Evolutionary conservation across 2,888 invertebrate genomes (phyloP).

Genomic region (Anticlea derivata): DNA sequence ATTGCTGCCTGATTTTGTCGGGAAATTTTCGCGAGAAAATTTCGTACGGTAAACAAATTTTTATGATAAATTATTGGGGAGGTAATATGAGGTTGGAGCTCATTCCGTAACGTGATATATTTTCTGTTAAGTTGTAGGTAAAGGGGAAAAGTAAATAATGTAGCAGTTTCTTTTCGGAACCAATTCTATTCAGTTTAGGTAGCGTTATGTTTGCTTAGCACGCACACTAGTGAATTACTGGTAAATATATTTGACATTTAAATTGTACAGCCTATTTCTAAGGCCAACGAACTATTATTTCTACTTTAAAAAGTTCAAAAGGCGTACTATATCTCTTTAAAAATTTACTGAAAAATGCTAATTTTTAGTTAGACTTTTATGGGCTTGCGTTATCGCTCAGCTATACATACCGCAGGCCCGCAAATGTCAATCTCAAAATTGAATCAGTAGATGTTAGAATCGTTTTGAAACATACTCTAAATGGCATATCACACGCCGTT

Average conservation of each 20-base stretch:
- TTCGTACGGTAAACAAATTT: constrained; percentile 41
- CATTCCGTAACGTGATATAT: constrained; percentile 26
- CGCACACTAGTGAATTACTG: constrained; percentile 6
- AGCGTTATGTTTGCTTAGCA: constrained; percentile 5
- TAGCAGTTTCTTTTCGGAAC: constrained; percentile 5
- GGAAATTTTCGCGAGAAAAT: constrained; percentile 33
- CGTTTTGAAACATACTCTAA: too few species aligned
- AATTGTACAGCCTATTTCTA: constrained; percentile 15
- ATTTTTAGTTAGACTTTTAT: too few species aligned
- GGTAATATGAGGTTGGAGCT: constrained; percentile 32
- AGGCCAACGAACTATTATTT: constrained; percentile 6
- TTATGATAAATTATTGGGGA: constrained; percentile 34
- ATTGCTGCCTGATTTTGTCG: constrained; percentile 27
- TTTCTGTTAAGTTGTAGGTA: constrained; percentile 21
- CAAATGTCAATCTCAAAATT: too few species aligned
- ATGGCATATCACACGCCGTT: too few species aligned
- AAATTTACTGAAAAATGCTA: too few species aligned
- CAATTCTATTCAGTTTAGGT: constrained; percentile 9
- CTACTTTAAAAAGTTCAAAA: too few species aligned
- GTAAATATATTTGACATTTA: constrained; percentile 13
- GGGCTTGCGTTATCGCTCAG: too few species aligned
- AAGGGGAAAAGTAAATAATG: constrained; percentile 17
- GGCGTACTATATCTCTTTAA: too few species aligned
- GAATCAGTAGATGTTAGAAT: too few species aligned
- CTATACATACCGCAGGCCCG: too few species aligned